Evolutionary conservation across 2,888 invertebrate species (phyloP).

Genomic region (Drosophila paramelanica): DNA sequence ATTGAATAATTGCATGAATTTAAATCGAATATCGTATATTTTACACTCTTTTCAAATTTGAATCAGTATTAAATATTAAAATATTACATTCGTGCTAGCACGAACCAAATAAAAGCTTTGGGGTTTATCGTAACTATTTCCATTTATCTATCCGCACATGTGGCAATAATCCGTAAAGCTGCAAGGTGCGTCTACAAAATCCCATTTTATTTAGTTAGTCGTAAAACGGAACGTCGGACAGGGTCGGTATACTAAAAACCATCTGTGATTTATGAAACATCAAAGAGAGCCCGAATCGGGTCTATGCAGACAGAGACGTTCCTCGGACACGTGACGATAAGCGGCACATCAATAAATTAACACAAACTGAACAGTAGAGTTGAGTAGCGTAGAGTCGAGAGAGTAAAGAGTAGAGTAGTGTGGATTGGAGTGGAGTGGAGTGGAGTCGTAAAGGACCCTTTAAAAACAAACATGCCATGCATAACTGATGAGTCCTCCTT

Average conservation of each 20-base stretch:
- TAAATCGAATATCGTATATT: too few species aligned
- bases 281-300: constrained; percentile 41
- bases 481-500: constrained; percentile 67
- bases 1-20: too few species aligned
- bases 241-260: constrained; percentile 8
- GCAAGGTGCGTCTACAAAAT: background rate
- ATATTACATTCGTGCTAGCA: background rate
- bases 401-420: constrained; percentile 10
- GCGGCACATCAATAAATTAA: constrained; percentile 70
- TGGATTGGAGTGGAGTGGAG: background rate
- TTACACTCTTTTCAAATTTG: too few species aligned
- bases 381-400: background rate
- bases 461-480: constrained; percentile 69
- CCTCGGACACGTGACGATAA: constrained; percentile 45
- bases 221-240: constrained; percentile 23
- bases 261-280: constrained; percentile 56
- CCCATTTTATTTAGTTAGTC: constrained; percentile 39
- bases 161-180: background rate
- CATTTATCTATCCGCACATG: background rate
- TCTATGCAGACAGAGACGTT: constrained; percentile 2
- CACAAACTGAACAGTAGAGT: constrained; percentile 27
- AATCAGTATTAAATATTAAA: too few species aligned
- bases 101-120: background rate
- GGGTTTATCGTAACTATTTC: too few species aligned
- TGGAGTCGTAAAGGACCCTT: constrained; percentile 57